phyloP scores from a whole-genome alignment of 2,113 vertebrate species.

The Labrus mixtus region DNA sequence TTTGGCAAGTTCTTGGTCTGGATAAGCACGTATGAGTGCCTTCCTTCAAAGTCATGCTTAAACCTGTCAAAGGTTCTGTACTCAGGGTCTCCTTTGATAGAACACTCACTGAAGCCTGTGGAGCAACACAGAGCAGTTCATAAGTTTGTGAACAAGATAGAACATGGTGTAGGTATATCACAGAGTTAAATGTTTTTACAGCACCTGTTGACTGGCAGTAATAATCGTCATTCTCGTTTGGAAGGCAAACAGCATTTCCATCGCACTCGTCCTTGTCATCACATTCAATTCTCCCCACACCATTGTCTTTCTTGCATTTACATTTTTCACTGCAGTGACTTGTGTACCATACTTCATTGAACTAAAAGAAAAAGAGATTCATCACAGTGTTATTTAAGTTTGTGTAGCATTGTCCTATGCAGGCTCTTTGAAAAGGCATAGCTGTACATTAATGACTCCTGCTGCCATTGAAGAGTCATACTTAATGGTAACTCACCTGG shows the following conservation, averaged over 20 bases:
- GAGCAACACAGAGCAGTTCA: conserved; percentile 1
- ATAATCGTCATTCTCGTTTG: conserved; percentile 75
- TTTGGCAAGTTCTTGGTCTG: conserved; percentile 77
- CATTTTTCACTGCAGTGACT: conserved; percentile 82
- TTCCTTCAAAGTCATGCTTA: conserved; percentile 84
- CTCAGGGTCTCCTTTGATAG: conserved; percentile 77
- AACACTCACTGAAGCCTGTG: conserved; percentile 84
- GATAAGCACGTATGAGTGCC: conserved; percentile 81
- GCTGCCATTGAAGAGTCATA: not conserved
- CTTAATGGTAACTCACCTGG: conserved; percentile 73
- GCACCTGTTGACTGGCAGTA: conserved; percentile 81
- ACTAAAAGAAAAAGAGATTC: conserved; percentile 65
- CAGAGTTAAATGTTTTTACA: not conserved
- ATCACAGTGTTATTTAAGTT: not conserved
- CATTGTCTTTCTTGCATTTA: conserved; percentile 73
- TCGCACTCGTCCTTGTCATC: conserved; percentile 74
- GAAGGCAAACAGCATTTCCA: conserved; percentile 73
- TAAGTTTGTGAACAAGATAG: not conserved
- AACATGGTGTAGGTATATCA: not conserved
- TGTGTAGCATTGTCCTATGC: not conserved
- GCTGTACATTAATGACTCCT: not conserved
- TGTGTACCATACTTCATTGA: conserved; percentile 85
- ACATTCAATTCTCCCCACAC: conserved; percentile 71
- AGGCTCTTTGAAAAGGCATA: not conserved
- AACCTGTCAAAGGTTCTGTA: conserved; percentile 86